Evolutionary conservation across 2,888 invertebrate species (phyloP).

Genomic region (Chironomus riparius): DNA sequence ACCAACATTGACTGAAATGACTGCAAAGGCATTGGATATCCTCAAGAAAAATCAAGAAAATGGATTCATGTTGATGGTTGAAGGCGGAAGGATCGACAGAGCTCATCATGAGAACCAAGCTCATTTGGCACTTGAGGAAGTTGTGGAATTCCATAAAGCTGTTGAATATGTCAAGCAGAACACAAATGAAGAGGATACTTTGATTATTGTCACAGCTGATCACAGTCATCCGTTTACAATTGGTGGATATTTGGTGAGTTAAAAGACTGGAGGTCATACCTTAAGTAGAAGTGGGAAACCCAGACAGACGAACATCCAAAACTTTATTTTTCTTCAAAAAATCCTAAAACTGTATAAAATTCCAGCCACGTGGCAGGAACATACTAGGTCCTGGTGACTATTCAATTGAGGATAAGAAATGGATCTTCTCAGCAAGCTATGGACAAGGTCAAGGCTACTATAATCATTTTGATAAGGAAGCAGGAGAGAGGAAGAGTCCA

Average conservation of each 20-base stretch:
- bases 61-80: constrained; percentile 51
- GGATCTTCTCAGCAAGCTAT: constrained; percentile 56
- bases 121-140: constrained; percentile 50
- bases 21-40: constrained; percentile 47
- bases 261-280: no score
- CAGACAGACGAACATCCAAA: no score
- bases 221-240: constrained; percentile 59
- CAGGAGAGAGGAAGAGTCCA: constrained; percentile 15
- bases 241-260: constrained; percentile 55
- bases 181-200: constrained; percentile 49
- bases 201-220: constrained; percentile 58
- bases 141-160: constrained; percentile 54
- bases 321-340: no score
- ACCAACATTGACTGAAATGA: constrained; percentile 52
- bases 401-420: constrained; percentile 46
- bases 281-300: no score
- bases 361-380: constrained; percentile 31
- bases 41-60: constrained; percentile 38
- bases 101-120: constrained; percentile 55
- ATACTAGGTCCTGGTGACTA: constrained; percentile 31
- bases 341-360: no score
- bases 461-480: constrained; percentile 28
- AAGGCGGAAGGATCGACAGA: constrained; percentile 54
- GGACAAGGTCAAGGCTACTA: constrained; percentile 50
- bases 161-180: constrained; percentile 47